These are phyloP conservation scores for Blomia tropicalis DNA, from an alignment of 2,888 invertebrate species.

Conservation along the genomic window DNA sequence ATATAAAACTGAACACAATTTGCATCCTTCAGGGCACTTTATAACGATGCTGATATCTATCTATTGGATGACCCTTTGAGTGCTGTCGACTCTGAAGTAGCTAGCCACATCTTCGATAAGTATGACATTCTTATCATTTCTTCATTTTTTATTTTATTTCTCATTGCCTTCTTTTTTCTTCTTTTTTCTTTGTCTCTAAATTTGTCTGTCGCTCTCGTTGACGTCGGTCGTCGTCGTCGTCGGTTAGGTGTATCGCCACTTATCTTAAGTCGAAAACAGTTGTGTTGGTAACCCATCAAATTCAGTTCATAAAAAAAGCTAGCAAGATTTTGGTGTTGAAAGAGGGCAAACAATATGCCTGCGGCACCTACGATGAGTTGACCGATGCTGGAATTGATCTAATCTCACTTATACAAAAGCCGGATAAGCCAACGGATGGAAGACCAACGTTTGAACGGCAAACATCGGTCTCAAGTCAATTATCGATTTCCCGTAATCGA, in stretches of 20 bases:
- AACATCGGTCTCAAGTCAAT: neutral
- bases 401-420: conserved; percentile 26
- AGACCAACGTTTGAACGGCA: neutral
- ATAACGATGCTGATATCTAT: conserved; percentile 30
- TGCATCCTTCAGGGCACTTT: conserved; percentile 26
- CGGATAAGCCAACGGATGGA: neutral
- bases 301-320: conserved; percentile 39
- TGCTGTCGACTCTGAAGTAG: conserved; percentile 30
- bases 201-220: too few species aligned
- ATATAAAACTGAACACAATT: too few species aligned
- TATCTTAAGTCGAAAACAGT: conserved; percentile 36
- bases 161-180: too few species aligned
- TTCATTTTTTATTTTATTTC: conserved; percentile 10
- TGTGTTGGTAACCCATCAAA: conserved; percentile 42
- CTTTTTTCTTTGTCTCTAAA: neutral
- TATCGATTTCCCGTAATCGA: neutral
- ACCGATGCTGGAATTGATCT: conserved; percentile 28
- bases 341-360: conserved; percentile 28
- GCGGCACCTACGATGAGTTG: conserved; percentile 29
- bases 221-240: too few species aligned
- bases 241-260: conserved; percentile 35
- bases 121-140: conserved; percentile 25
- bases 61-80: conserved; percentile 31
- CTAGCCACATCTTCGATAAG: conserved; percentile 30
- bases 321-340: conserved; percentile 38